Base-by-base conservation (phyloP, 2,797 vertebrate genomes). In the Anas bernieri region DNA sequence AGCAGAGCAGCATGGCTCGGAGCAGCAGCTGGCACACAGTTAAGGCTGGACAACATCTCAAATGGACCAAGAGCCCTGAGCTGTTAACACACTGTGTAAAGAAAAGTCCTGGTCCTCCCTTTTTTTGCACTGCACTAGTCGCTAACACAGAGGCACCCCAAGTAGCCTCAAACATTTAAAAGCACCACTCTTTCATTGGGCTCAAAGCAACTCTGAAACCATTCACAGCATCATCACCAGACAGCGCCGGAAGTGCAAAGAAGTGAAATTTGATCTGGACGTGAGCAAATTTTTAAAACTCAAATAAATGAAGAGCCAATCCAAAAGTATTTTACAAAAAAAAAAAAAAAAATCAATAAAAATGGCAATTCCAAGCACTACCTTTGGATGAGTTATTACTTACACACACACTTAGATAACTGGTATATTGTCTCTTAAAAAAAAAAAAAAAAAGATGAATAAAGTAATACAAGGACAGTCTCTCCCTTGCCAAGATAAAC, bases 321-420 rank as follows among this genome's bases (percentile, higher is more conserved):
- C 59, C 54, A 83, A 45, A 4, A 46, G 43, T 43, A 78, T 58
- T 88, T 88, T 54, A 94, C 69, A 28, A 90, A 92, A 28, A 90
- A 92, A 90, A 84, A 46, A 46, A 11, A 6, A 46, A 21, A 12
- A 46, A 46, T 11, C 21, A 88, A 83, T 90, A 78, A 80, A 50
- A 96, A 93, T 37, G 81, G 69, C 83, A 82, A 90, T 76, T 88
- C 66, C 62, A 92, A 88, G 70, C 26, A 52, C 75, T 61, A 45
- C 15, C 66, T 75, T 73, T 48, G 28, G 50, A 45, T 67, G 83
- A 74, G 26, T 72, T 81, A 48, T 74, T 73, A 88, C 81, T 74
- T 92, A 83, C 62, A 46, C 20, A 62, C 67, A 62, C 16, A 64
- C 45, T 35, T 45, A 90, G 55, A 78, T 69, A 75, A 80, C 48